A percentile compares a stretch with the other conserved stretches of the same genome.
Evolutionary conservation across 2,797 vertebrate genomes (phyloP).

Genomic region (Phataginus tricuspis): DNA sequence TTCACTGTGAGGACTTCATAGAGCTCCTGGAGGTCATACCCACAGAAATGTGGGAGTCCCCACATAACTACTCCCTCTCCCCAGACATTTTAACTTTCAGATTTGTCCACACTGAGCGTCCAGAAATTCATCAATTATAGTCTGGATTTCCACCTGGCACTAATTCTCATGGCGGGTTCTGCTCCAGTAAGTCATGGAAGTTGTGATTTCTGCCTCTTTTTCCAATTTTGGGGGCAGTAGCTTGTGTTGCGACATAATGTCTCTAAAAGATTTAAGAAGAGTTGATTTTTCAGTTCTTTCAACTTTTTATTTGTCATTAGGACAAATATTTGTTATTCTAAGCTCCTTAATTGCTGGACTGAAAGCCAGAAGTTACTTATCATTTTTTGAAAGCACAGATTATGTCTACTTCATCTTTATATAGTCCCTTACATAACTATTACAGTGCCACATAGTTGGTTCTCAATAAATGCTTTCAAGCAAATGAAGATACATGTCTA

Average conservation of each 20-base stretch:
- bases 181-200: not conserved
- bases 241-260: not conserved
- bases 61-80: not conserved
- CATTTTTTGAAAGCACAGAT: not conserved
- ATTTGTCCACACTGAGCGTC: not conserved
- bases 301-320: not conserved
- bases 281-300: not conserved
- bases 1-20: not conserved
- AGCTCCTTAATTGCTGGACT: not conserved
- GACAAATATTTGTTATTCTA: not conserved
- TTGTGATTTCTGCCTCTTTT: not conserved
- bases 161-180: not conserved
- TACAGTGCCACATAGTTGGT: not conserved
- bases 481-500: not conserved
- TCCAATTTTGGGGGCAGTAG: not conserved
- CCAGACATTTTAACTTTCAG: not conserved
- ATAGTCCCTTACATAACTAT: not conserved
- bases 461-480: not conserved
- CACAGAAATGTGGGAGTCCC: not conserved
- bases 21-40: not conserved
- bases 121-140: not conserved
- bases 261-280: not conserved
- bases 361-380: not conserved
- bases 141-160: not conserved
- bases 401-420: not conserved